phyloP scores from a whole-genome alignment of 2,113 vertebrate genomes.

The Pluvianellus socialis region DNA sequence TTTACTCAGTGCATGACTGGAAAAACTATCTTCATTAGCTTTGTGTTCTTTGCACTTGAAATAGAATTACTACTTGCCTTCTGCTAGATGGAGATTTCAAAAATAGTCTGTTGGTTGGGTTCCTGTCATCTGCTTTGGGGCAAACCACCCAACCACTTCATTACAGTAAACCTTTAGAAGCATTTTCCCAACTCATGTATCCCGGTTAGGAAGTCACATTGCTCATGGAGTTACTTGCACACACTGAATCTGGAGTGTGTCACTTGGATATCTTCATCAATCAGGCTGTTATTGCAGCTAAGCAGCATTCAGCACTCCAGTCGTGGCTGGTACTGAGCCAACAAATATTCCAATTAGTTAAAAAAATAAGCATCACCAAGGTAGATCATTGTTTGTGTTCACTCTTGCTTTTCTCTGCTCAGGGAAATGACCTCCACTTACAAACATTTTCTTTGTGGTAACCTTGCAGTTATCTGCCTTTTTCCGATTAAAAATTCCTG shows the following conservation, averaged over 20 bases:
- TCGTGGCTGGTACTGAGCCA: not conserved
- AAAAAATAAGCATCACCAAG: not conserved
- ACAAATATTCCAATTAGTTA: not conserved
- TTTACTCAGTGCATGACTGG: not conserved
- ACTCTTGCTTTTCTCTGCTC: not conserved
- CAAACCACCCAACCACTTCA: not conserved
- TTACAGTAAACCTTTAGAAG: not conserved
- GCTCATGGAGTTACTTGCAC: not conserved
- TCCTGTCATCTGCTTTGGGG: not conserved
- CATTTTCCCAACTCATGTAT: not conserved
- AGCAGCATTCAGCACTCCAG: not conserved
- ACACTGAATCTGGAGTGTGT: not conserved
- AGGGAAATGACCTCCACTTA: not conserved
- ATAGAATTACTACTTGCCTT: not conserved
- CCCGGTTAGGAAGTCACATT: not conserved
- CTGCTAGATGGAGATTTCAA: not conserved
- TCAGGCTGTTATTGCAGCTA: not conserved
- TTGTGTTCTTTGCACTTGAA: not conserved
- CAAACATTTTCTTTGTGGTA: not conserved
- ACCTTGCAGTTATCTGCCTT: not conserved
- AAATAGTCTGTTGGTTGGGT: not conserved
- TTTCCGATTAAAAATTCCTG: conserved; percentile 6
- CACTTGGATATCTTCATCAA: not conserved
- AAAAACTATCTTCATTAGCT: conserved; percentile 8
- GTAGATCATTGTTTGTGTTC: not conserved